A percentile compares a stretch with the other conserved stretches of the same genome.
These are phyloP conservation scores for Apodemus sylvaticus DNA, from an alignment of 2,113 vertebrate species.

Conservation along the genomic window DNA sequence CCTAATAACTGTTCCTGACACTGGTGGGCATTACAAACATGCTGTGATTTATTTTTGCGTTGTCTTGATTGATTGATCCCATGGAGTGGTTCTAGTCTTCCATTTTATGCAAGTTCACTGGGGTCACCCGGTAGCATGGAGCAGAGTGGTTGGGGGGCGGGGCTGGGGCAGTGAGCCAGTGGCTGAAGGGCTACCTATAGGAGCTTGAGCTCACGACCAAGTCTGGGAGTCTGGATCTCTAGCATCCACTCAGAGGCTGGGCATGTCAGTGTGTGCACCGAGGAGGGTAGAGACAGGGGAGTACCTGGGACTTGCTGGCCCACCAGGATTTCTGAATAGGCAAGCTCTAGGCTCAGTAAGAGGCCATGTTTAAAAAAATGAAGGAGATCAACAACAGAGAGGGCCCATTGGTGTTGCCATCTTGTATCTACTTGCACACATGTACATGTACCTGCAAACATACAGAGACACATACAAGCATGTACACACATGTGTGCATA, in stretches of 20 bases:
- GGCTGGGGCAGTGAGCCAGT: not conserved
- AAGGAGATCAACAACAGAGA: too few relatives aligned
- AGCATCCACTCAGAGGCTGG: not conserved
- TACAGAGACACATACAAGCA: not conserved
- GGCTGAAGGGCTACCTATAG: not conserved
- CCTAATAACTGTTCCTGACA: not conserved
- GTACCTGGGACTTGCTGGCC: not conserved
- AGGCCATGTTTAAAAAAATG: not conserved
- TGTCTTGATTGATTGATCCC: not conserved
- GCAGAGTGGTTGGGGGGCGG: not conserved
- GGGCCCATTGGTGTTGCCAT: too few relatives aligned
- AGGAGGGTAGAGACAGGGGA: not conserved
- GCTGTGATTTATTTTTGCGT: not conserved
- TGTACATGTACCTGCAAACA: not conserved
- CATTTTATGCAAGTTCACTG: not conserved
- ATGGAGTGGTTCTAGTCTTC: not conserved
- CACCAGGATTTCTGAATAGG: not conserved
- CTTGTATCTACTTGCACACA: not conserved
- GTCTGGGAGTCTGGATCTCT: not conserved
- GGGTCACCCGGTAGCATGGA: not conserved
- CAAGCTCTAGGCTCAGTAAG: not conserved
- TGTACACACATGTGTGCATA: not conserved
- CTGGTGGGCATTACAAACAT: not conserved
- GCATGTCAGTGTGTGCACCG: not conserved
- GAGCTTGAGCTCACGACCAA: too few relatives aligned